Base-by-base conservation (phyloP, 2,113 vertebrate species). In the Arizona elegans region DNA sequence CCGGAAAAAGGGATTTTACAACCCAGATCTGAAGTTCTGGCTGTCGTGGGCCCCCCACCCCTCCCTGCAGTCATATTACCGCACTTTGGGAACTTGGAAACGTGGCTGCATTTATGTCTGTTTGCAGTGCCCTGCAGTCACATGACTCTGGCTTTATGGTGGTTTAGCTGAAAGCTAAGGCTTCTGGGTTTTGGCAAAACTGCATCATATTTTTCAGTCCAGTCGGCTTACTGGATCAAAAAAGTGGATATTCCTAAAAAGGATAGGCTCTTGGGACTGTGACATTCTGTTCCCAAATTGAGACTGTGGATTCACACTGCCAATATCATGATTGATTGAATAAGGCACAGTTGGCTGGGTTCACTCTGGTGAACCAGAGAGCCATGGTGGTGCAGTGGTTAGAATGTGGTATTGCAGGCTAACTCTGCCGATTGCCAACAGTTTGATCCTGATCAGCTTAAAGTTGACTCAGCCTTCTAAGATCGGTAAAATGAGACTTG, bases 41-140 rank as follows among this genome's bases (percentile, higher is more conserved):
- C 3, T 1, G 10, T 29, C 3, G 5, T 5, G 2, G 5, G 13
- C 2, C 7, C 55, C 55, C 54, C 55, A 5, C 23, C 1, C 3
- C 62, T n/a, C 29, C 9, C 26, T 29, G 59, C 26, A 29, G 26
- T 65, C 10, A 65, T 65, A 29, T 5, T 26, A 12, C 62, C 1
- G 3, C 11, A 65, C 26, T 65, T 62, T 1, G 10, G 3, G 3
- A 3, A 5, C 26, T 65, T 65, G 65, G 65, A 13, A n/a, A 5
- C 12, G 13, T 70, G 29, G 65, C 29, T n/a, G 29, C 65, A 70
- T 70, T 70, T n/a, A 70, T 1, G 5, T 70, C 1, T 70, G 65
- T 70, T 70, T 70, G 65, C 65, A 70, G 1, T 70, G 65, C 65
- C 65, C 65, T 3, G 3, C 29, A 15, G 29, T 70, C 29, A 70